Evolutionary conservation across 1,140 invertebrate genomes (phyloP), one percentile per base, ranked within the genome.

Genomic region (Drosophila oshimai): DNA sequence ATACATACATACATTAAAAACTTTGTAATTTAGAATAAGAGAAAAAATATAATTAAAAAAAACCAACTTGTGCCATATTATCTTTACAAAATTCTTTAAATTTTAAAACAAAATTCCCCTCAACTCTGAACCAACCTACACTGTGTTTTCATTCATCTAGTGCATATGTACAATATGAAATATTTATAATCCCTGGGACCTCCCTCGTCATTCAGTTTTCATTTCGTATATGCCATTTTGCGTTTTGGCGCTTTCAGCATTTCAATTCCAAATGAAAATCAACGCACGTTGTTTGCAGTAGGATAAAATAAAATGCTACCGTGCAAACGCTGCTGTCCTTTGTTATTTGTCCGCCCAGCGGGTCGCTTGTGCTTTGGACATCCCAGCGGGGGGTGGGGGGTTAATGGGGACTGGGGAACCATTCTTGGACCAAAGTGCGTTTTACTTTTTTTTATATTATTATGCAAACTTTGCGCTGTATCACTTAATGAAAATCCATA

Each of bases 211-310:
- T 64, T 34, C 34, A 28, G 24, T 9, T 15, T 39, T 42, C n/a
- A 24, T 42, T 15, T 36, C 36, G 13, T 18, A 9, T 6, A 6
- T 12, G 13, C 20, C 18, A 24, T 22, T 37, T 18, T 39, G 22
- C 49, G 15, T 12, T 29, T 47, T 33, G 20, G 28, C 33, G 42
- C 33, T 68, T 54, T 53, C 13, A 51, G 42, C 61, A 80, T 76
- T 69, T 75, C 67, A 76, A 80, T 76, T 76, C 41, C 41, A 87
- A 87, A 87, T 87, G 64, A 81, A 88, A 87, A 88, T 88, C 83
- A 68, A 58, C 37, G 70, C 77, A 88, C 83, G 74, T 72, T 81
- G 55, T 55, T 57, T 31, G 47, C 9, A 41, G 29, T 34, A 22
- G 49, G 50, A 55, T 41, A 36, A 39, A 57, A 55, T 41, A 36